A percentile compares a stretch with the other conserved stretches of the same genome.
These are phyloP conservation scores for Drosophila incognita DNA, from an alignment of 2,888 invertebrate genomes.

Conservation along the genomic window DNA sequence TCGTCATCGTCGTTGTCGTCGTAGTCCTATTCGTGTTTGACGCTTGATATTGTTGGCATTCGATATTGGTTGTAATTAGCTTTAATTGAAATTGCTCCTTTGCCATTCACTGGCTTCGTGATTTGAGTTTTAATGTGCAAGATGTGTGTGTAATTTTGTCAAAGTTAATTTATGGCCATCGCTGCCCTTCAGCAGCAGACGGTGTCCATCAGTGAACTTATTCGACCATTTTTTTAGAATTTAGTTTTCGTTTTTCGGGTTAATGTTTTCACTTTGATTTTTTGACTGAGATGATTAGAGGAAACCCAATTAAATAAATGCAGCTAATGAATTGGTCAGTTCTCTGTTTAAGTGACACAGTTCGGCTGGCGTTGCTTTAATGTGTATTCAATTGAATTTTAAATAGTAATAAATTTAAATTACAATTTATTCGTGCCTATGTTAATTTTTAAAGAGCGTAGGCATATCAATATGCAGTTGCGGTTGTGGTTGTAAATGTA, in stretches of 20 bases:
- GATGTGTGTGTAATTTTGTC: constrained; percentile 64
- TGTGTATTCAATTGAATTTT: constrained; percentile 1
- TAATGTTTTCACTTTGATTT: constrained; percentile 24
- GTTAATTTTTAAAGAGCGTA: background rate
- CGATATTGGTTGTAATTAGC: constrained; percentile 83
- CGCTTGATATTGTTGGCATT: constrained; percentile 78
- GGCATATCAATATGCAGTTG: constrained; percentile 9
- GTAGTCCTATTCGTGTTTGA: constrained; percentile 49
- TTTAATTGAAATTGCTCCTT: constrained; percentile 83
- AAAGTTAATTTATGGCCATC: constrained; percentile 76
- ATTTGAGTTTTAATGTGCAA: constrained; percentile 78
- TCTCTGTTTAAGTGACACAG: constrained; percentile 4
- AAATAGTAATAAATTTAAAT: constrained; percentile 4
- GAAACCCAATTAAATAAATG: constrained; percentile 51
- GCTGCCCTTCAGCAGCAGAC: constrained; percentile 1
- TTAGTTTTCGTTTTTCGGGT: constrained; percentile 13
- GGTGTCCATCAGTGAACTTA: constrained; percentile 9
- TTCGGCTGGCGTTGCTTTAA: background rate
- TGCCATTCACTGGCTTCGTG: constrained; percentile 65
- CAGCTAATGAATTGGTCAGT: constrained; percentile 4
- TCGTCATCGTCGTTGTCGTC: constrained; percentile 20
- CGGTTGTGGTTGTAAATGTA: constrained; percentile 17
- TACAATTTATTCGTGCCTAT: constrained; percentile 2
- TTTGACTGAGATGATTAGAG: constrained; percentile 42
- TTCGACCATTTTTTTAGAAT: constrained; percentile 17